phyloP scores from a whole-genome alignment of 1,140 invertebrate genomes.

The Ctenoplectra terminalis region DNA sequence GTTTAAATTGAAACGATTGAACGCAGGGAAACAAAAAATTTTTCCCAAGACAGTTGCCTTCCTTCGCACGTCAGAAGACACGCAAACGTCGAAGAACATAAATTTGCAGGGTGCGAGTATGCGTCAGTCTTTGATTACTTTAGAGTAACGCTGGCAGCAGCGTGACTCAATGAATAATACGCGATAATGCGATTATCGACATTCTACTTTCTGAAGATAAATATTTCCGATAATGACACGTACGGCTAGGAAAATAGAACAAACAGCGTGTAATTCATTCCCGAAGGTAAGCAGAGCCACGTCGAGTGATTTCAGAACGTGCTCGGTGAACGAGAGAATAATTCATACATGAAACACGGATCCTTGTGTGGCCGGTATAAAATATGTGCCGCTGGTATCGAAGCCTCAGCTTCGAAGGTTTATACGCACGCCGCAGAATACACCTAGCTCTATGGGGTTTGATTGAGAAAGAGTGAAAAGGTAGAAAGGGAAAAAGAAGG shows the following conservation, averaged over 20 bases:
- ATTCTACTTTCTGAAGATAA: background rate
- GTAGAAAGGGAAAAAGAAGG: background rate
- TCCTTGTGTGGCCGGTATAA: conserved; percentile 51
- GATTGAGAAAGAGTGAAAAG: conserved; percentile 17
- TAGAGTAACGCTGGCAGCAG: background rate
- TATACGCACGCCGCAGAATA: conserved; percentile 38
- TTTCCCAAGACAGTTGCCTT: too few relatives aligned
- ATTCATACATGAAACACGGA: conserved; percentile 71
- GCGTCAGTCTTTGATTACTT: background rate
- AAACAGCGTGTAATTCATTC: conserved; percentile 55
- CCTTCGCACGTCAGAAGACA: too few relatives aligned
- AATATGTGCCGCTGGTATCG: conserved; percentile 62
- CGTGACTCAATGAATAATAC: background rate
- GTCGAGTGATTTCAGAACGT: conserved; percentile 75
- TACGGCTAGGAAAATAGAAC: conserved; percentile 6
- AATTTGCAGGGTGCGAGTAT: background rate
- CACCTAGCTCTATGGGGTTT: conserved; percentile 13
- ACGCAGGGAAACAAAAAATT: too few relatives aligned
- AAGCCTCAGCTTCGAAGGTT: conserved; percentile 50
- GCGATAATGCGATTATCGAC: conserved; percentile 17
- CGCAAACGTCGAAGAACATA: too few relatives aligned
- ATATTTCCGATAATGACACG: conserved; percentile 9
- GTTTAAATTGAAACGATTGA: too few relatives aligned
- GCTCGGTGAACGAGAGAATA: conserved; percentile 73
- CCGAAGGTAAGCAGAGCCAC: conserved; percentile 50